Evolutionary conservation across 2,797 vertebrate species (phyloP), one percentile per base, ranked within the genome.

Genomic region (Crypturellus tataupa): DNA sequence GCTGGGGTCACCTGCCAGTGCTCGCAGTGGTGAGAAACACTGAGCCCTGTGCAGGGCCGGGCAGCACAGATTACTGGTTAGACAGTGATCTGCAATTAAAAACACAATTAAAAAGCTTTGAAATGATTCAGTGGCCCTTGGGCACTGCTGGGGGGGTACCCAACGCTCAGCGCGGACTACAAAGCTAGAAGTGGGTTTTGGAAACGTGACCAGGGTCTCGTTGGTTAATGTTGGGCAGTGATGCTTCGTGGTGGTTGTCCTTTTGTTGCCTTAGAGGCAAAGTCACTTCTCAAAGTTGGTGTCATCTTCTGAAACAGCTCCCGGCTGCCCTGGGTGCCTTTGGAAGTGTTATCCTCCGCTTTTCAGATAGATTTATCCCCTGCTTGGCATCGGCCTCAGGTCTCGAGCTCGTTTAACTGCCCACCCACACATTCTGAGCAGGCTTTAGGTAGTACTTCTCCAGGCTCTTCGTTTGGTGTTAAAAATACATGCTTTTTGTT

Each of bases 351-450:
- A 62, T 62, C 80, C 72, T 65, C 2, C 7, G 44, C 62, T 33
- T 83, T 44, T 58, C 29, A 0, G 1, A 46, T 37, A 19, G 76
- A 78, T 91, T 93, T 92, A 71, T 5, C 0, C 53, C n/a, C 47
- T 24, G 11, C 0, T 2, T 65, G 53, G 58, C 31, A 35, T 85
- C 25, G 0, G 37, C 0, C 0, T 56, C 63, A 46, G 47, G 20
- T 70, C 64, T 85, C 64, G 42, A 56, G 35, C 40, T 81, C 42
- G 55, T 40, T 31, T 3, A 0, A 84, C 51, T 27, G 60, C 90
- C 86, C 88, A 80, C 86, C 68, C 86, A 73, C 4, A 0, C 12
- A 2, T 60, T 75, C 60, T 24, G n/a, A 58, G 44, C 6, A 87
- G 60, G 70, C 64, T 95, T 91, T 91, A 90, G 84, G 94, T 91